Conservation (phyloP, 2,797 vertebrate species). For the Dendrocincla fuliginosa region DNA sequence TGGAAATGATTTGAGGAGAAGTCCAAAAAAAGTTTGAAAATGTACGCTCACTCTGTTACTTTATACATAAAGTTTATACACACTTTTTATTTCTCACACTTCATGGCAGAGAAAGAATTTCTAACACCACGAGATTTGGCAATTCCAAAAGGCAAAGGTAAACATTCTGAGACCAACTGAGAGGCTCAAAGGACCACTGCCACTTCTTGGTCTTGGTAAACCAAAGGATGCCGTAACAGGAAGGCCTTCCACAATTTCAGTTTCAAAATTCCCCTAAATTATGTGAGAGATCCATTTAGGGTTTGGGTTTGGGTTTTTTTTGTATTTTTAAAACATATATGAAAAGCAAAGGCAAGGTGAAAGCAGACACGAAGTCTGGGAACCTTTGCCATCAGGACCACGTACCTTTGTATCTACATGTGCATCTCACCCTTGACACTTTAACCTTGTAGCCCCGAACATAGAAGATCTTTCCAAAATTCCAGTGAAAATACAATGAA, state of each 20-base stretch:
- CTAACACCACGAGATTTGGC: neutral
- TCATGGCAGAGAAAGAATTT: constrained; percentile 39
- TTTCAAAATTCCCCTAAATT: neutral
- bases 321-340: constrained; percentile 1
- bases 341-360: constrained; percentile 9
- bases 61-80: neutral
- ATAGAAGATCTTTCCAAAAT: neutral
- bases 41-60: neutral
- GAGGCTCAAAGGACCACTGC: neutral
- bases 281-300: neutral
- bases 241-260: neutral
- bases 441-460: neutral
- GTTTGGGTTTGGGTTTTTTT: neutral
- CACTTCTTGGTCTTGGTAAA: neutral
- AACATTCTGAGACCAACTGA: neutral
- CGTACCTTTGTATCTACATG: neutral
- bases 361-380: neutral
- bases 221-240: neutral
- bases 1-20: constrained; percentile 58
- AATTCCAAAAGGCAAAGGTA: constrained; percentile 9
- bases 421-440: neutral
- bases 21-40: constrained; percentile 30
- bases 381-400: neutral
- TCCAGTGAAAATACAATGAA: neutral
- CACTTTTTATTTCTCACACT: constrained; percentile 30